Base-by-base conservation (phyloP, 2,797 vertebrate genomes). In the Myoxocephalus aenaeus region DNA sequence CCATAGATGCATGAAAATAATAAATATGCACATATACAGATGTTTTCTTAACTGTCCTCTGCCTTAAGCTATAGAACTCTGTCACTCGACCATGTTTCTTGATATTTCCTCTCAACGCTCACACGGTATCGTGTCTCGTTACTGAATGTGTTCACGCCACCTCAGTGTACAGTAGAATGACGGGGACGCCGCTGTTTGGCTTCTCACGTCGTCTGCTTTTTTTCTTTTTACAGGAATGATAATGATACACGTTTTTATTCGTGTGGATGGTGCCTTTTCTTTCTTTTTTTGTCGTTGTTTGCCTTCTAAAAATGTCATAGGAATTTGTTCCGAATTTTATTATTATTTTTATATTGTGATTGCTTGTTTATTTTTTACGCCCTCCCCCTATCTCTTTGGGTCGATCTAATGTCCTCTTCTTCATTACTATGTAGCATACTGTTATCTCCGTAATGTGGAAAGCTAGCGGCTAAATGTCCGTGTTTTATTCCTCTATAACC, bases 181-280 rank as follows among this genome's bases (percentile, higher is more conserved):
- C 69, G 69, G 79, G 54, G 54, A 72, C 20, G 36, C 66, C 14
- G 46, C 51, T 25, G 20, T n/a, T 50, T n/a, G 9, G 63, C 63
- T 36, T 71, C 54, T 20, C 6, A 1, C 71, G 62, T 70, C 38
- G 29, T 3, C 20, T 76, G 63, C 70, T 66, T 75, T 48, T 17
- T 58, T 75, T 27, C 25, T 59, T 58, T 48, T 48, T 32, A 67
- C 70, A 59, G 77, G 75, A 87, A 81, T 89, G 82, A 81, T 51
- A 54, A 81, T 67, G 56, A 84, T 90, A 72, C 83, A 85, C 87
- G 10, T 75, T 75, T 85, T 75, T 2, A 36, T 91, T 87, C 81
- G 71, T 86, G 89, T 92, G 89, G 81, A 92, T 72, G 86, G 93
- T 94, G 92, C 92, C 91, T 94, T 95, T 92, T 87, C 10, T 10